Evolutionary conservation across 1,140 invertebrate genomes (phyloP), one percentile per base, ranked within the genome.

Genomic region (Akabosia matsudoensis): DNA sequence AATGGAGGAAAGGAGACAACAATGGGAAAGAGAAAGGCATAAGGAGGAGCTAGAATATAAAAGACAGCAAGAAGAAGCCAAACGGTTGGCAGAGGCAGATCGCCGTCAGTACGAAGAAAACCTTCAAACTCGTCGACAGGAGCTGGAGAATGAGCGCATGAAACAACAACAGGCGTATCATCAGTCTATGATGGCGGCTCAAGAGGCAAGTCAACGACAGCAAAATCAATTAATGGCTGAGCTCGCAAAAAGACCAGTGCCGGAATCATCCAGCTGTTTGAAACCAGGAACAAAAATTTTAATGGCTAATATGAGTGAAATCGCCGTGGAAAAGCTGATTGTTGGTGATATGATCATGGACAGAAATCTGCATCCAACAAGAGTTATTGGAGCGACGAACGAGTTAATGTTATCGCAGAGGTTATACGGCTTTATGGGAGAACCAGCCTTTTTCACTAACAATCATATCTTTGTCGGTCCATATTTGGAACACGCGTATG

Each of bases 381-480:
- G 3, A 16, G 67, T 70, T 4, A 10, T 70, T 14, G 67, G 67
- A 14, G 33, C 31, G 18, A 2, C 67, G 4, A 30, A 70, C 22
- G 67, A 70, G 31, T 70, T 26, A 10, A 13, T 70, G 7, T 34
- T 33, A 70, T 4, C 14, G 24, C 67, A 76, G 61, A 30, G 33
- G 22, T 75, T 75, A 28, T 70, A 75, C 14, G 74, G 74, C 0
- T 75, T 75, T 70, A 52, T 70, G 24, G 33, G 51, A 0, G 22
- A 75, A 14, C 22, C 74, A 16, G 70, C 26, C 18, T 76, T 76
- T 28, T 76, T 76, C 18, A 76, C 74, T 2, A 28, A 71, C 37
- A 76, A 18, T 26, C 74, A 76, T 31, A 64, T 76, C 10, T 52
- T 76, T 10, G 74, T 71, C 24, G 67, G 74, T n/a, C 67, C 67